Evolutionary conservation across 2,888 invertebrate genomes (phyloP), one percentile per base, ranked within the genome.

Genomic region (Dioctria rufipes): DNA sequence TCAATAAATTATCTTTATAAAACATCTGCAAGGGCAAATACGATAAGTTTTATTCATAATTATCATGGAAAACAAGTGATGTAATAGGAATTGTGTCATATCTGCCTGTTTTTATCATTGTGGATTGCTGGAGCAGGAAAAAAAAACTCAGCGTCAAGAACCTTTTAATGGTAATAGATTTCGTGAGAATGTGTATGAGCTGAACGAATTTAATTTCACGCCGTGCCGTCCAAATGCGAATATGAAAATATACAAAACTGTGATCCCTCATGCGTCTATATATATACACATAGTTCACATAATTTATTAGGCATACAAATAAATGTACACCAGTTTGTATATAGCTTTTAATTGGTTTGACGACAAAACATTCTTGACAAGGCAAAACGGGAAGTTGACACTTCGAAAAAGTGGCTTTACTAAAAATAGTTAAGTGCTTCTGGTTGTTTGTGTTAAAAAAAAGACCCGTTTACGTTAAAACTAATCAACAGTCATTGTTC

Each of bases 131-230:
- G 42, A 58, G 60, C 43, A 73, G 73, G 37, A 37, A 42, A 58
- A 73, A 73, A 73, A 73, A 73, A 42, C 25, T 58, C 13, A 58
- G 73, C 73, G 73, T 73, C 73, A 73, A 73, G 73, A 58, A 73
- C 42, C 43, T 69, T 42, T 69, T 5, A n/a, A 51, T 51, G 51
- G 69, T 69, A 69, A 11, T 51, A 69, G 69, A 69, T 11, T 49
- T 11, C 3, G 4, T 13, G 11, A 73, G 42, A n/a, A 42, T 58
- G 60, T 73, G 58, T 60, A n/a, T 73, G 73, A 73, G 58, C 8
- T 73, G 73, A 43, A 60, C 42, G 73, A 51, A 4, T 42, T 25
- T 5, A 5, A 37, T n/a, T 73, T 54, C 42, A 73, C 73, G 61
- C 37, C 60, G 61, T 61, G 39, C 11, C 25, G 25, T 25, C 5